Percentiles rank a stretch among this genome's conserved stretches.
Evolutionary conservation across 2,888 invertebrate species (phyloP).

Genomic region (Pogonocherus hispidulus): DNA sequence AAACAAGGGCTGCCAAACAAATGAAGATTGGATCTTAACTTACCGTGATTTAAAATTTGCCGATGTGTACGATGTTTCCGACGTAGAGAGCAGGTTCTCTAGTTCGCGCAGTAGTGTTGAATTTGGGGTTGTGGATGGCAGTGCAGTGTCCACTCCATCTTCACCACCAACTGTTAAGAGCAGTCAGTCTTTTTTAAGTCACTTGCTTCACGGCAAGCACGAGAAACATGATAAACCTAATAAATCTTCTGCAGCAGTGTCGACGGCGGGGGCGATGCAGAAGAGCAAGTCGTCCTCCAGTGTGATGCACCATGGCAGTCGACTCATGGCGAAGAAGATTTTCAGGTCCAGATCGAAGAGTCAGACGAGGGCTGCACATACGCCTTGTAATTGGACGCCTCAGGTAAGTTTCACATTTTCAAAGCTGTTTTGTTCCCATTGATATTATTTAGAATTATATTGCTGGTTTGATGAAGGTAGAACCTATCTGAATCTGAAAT

Average conservation of each 20-base stretch:
- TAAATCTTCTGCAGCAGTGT: constrained; percentile 60
- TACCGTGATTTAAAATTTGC: constrained; percentile 71
- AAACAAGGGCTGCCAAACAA: constrained; percentile 83
- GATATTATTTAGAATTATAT: too few species aligned
- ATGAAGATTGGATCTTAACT: constrained; percentile 80
- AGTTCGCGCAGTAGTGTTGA: constrained; percentile 72
- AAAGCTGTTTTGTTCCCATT: too few species aligned
- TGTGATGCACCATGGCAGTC: constrained; percentile 81
- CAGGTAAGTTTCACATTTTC: constrained; percentile 81
- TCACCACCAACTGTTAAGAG: constrained; percentile 70
- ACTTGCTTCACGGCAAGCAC: constrained; percentile 73
- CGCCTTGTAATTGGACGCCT: constrained; percentile 83
- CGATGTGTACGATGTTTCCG: constrained; percentile 64
- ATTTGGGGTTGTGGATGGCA: constrained; percentile 68
- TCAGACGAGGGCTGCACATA: constrained; percentile 76
- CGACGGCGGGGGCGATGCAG: constrained; percentile 83
- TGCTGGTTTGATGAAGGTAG: too few species aligned
- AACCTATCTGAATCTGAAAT: too few species aligned
- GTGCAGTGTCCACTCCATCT: constrained; percentile 63
- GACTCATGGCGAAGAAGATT: constrained; percentile 86
- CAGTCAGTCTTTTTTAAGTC: constrained; percentile 76
- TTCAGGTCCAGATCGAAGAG: constrained; percentile 89
- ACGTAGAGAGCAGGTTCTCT: constrained; percentile 67
- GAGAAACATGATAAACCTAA: constrained; percentile 59
- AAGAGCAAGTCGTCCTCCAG: constrained; percentile 91